phyloP scores from a whole-genome alignment of 2,888 invertebrate species.

The Thereva nobilitata region DNA sequence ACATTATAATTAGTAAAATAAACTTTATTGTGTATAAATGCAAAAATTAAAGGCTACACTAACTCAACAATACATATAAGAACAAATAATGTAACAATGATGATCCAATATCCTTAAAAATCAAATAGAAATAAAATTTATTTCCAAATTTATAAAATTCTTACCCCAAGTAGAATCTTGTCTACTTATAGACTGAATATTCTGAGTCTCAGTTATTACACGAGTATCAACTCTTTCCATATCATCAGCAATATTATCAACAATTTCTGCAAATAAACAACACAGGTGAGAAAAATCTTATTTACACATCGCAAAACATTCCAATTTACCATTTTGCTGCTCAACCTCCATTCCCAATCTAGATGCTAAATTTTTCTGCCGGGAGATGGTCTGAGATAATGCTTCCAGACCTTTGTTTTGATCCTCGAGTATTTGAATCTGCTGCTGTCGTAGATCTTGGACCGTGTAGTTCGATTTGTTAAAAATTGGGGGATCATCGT shows the following conservation, averaged over 20 bases:
- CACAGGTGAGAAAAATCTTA: conserved; percentile 27
- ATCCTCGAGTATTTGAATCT: conserved; percentile 67
- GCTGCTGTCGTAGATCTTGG: conserved; percentile 62
- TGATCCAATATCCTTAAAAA: conserved; percentile 68
- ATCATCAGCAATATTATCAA: conserved; percentile 75
- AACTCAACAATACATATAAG: conserved; percentile 66
- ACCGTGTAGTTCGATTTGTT: conserved; percentile 57
- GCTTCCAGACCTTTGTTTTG: conserved; percentile 79
- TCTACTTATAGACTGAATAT: conserved; percentile 66
- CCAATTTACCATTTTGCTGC: conserved; percentile 71
- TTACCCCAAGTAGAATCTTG: conserved; percentile 74
- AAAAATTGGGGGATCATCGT: conserved; percentile 58
- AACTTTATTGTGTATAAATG: conserved; percentile 7
- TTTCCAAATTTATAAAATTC: background rate
- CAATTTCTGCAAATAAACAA: conserved; percentile 63
- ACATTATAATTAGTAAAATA: no score
- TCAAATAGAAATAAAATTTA: conserved; percentile 15
- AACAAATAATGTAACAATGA: conserved; percentile 70
- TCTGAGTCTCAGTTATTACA: conserved; percentile 68
- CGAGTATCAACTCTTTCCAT: conserved; percentile 73
- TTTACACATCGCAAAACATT: background rate
- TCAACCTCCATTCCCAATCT: conserved; percentile 77
- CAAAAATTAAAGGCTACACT: conserved; percentile 44
- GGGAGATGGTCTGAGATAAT: conserved; percentile 71
- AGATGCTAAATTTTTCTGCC: conserved; percentile 76